Percentiles rank a stretch among this genome's conserved stretches.
These are phyloP conservation scores for Gonocerus acuteangulatus DNA, from an alignment of 2,888 invertebrate species.

Conservation along the genomic window DNA sequence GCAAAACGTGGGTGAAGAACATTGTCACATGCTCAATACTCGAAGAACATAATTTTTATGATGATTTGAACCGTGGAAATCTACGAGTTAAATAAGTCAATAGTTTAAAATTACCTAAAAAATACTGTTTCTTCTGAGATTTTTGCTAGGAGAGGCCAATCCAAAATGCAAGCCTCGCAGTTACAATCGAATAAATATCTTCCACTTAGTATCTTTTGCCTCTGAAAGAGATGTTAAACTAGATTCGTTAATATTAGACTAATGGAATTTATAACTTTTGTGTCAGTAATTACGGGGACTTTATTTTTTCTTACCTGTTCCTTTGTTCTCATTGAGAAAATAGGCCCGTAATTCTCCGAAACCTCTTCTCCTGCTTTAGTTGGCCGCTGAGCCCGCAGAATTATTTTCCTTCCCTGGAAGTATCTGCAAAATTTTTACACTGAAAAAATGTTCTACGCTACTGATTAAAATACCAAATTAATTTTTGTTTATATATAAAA, in stretches of 20 bases:
- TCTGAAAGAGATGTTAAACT: background rate
- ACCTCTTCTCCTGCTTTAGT: slow-evolving; percentile 58
- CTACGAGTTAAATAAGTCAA: too few relatives aligned
- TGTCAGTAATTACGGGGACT: too few relatives aligned
- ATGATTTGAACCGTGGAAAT: too few relatives aligned
- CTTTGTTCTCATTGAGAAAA: slow-evolving; percentile 54
- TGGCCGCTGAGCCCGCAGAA: slow-evolving; percentile 60
- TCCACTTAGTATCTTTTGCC: slow-evolving; percentile 9
- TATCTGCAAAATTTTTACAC: slow-evolving; percentile 54
- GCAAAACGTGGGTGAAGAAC: background rate
- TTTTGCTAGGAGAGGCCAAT: slow-evolving; percentile 54
- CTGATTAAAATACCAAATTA: too few relatives aligned
- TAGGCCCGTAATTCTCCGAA: slow-evolving; percentile 77
- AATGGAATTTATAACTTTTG: too few relatives aligned
- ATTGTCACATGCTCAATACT: background rate
- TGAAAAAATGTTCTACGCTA: too few relatives aligned
- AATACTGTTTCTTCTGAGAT: background rate
- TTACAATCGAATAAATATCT: slow-evolving; percentile 73
- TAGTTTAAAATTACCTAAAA: background rate
- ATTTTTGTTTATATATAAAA: too few relatives aligned
- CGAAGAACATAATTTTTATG: too few relatives aligned
- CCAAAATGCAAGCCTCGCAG: slow-evolving; percentile 62
- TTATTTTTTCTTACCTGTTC: slow-evolving; percentile 49
- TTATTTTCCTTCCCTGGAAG: slow-evolving; percentile 64
- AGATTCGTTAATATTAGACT: too few relatives aligned